Evolutionary conservation across 2,888 invertebrate species (phyloP).

Genomic region (Abscondita cerata): DNA sequence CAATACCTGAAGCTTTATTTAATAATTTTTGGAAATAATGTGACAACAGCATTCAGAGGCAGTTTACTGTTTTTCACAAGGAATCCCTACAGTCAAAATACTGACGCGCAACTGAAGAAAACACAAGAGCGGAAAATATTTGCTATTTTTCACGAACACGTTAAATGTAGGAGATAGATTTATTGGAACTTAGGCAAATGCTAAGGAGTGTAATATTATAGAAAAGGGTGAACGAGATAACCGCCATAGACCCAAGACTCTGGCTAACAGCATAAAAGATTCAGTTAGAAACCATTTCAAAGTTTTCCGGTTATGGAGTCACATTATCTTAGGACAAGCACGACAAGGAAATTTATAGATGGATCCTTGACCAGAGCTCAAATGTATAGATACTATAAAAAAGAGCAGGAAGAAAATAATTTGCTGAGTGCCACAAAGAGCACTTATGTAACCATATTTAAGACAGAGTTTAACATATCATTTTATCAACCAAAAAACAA

Average conservation of each 20-base stretch:
- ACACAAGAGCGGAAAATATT: too few species aligned
- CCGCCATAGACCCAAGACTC: conserved; percentile 4
- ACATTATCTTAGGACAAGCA: not conserved
- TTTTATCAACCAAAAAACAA: too few species aligned
- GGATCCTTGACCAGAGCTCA: not conserved
- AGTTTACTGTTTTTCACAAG: too few species aligned
- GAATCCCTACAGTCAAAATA: not conserved
- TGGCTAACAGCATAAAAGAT: conserved; percentile 5
- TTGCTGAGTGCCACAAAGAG: not conserved
- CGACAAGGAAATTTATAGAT: conserved; percentile 1
- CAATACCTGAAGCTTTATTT: too few species aligned
- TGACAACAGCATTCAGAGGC: too few species aligned
- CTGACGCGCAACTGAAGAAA: not conserved
- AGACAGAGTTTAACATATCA: not conserved
- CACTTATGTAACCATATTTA: conserved; percentile 1
- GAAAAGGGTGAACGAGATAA: conserved; percentile 13
- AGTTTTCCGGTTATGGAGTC: conserved; percentile 5
- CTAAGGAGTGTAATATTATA: conserved; percentile 12
- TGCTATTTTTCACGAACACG: conserved; percentile 11
- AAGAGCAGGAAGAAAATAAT: not conserved
- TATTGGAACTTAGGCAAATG: conserved; percentile 5
- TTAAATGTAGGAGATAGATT: conserved; percentile 12
- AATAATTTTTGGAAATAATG: too few species aligned
- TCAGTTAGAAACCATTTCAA: conserved; percentile 9
- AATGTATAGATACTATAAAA: not conserved